Evolutionary conservation across 2,113 vertebrate species (phyloP).

Genomic region (Leptobrachium ailaonicum): DNA sequence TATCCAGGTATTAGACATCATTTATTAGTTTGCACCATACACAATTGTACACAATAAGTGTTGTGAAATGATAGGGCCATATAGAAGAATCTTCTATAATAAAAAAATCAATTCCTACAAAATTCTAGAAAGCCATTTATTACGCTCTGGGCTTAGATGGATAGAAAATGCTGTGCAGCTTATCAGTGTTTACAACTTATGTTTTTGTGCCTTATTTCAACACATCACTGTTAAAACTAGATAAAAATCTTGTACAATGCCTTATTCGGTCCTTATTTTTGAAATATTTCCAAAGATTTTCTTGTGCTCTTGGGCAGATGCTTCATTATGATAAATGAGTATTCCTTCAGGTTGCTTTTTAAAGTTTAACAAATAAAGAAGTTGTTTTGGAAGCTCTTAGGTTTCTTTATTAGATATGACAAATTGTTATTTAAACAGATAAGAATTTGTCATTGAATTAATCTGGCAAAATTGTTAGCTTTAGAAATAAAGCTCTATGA

Average conservation of each 20-base stretch:
- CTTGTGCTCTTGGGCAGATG: not conserved
- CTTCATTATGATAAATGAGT: not conserved
- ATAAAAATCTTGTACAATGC: slow-evolving; percentile 2
- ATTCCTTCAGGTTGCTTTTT: not conserved
- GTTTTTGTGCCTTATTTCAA: slow-evolving; percentile 9
- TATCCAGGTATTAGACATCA: not conserved
- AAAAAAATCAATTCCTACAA: slow-evolving; percentile 13
- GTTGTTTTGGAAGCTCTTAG: not conserved
- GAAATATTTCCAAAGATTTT: not conserved
- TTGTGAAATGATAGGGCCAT: not conserved
- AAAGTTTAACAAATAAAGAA: not conserved
- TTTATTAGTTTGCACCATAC: slow-evolving; percentile 8
- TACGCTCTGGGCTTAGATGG: slow-evolving; percentile 12
- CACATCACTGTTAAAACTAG: slow-evolving; percentile 2
- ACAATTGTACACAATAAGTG: not conserved
- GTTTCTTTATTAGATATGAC: not conserved
- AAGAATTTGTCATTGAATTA: not conserved
- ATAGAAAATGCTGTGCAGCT: not conserved
- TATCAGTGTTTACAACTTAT: slow-evolving; percentile 7
- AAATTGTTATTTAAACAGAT: not conserved
- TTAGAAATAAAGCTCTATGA: no score
- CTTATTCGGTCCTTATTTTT: not conserved
- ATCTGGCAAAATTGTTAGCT: not conserved
- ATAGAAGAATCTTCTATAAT: slow-evolving; percentile 28
- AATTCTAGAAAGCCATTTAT: slow-evolving; percentile 5